These are phyloP conservation scores for Coregonus ussuriensis DNA, from an alignment of 2,797 vertebrate species.

Conservation along the genomic window DNA sequence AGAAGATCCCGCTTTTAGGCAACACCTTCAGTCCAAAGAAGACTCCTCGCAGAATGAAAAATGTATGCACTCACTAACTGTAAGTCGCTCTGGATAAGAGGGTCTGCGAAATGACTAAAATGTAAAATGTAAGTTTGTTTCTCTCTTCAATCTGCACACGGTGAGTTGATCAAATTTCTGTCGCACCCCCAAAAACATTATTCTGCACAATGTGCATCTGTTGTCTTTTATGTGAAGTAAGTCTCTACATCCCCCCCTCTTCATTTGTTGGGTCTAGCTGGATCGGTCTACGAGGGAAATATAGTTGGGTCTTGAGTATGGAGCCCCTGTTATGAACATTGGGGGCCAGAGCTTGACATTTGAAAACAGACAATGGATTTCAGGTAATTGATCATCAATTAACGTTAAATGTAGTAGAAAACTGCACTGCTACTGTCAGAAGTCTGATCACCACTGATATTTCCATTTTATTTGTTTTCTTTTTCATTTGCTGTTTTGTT, in stretches of 20 bases:
- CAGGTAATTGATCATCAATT: constrained; percentile 73
- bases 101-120: too few relatives aligned
- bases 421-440: background rate
- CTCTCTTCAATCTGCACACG: constrained; percentile 90
- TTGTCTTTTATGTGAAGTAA: background rate
- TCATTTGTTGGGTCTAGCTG: constrained; percentile 70
- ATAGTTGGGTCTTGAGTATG: constrained; percentile 90
- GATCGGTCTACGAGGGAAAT: constrained; percentile 89
- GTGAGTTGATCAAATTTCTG: constrained; percentile 71
- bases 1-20: constrained; percentile 90
- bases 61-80: too few relatives aligned
- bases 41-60: constrained; percentile 76
- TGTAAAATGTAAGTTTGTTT: constrained; percentile 79
- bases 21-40: constrained; percentile 95
- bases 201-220: background rate
- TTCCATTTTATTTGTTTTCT: background rate
- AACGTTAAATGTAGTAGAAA: background rate
- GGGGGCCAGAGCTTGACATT: constrained; percentile 91
- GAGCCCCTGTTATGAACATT: constrained; percentile 86
- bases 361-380: constrained; percentile 93
- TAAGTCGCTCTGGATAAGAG: too few relatives aligned
- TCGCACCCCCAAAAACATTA: too few relatives aligned
- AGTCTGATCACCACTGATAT: background rate
- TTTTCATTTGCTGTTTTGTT: background rate
- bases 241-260: background rate